Base-by-base conservation (phyloP, 2,797 vertebrate genomes). In the Neosilurus mollespiculum region DNA sequence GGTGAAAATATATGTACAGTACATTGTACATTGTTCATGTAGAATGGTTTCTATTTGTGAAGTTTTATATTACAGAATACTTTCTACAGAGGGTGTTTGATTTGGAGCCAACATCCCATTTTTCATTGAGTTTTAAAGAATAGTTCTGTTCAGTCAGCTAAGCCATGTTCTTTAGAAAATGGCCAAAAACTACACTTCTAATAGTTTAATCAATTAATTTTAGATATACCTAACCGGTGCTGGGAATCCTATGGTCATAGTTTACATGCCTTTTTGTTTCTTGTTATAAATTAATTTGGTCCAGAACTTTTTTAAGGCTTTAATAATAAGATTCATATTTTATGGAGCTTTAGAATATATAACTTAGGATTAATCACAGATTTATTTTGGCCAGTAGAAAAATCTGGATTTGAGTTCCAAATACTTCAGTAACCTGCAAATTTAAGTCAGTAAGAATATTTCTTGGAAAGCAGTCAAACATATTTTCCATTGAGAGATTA, bases 311-410 rank as follows among this genome's bases (percentile, higher is more conserved):
- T 0, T 67, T 9, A 54, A 73, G 54, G 24, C 14, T 15, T 72
- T 49, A 14, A n/a, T 51, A 70, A 72, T 73, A 76, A 59, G 11
- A 77, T 61, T n/a, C 56, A 76, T 76, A 34, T 77, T 37, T 3
- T 1, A 15, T 14, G 54, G 16, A 8, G 56, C 56, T 61, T 77
- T 14, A 61, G 11, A 61, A 15, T 20, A n/a, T 43, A 61, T 61
- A 30, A 77, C 37, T 7, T 26, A 18, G 75, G 75, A 77, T 61
- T 30, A 15, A 73, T 73, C 12, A 77, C 56, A 77, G 30, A 43
- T 15, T n/a, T 22, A 76, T 76, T 37, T 59, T n/a, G 34, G 34
- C 59, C 7, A 9, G 58, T 11, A 43, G 6, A 61, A n/a, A 61
- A 20, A n/a, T 77, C 37, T 77, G 56, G 56, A 59, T 37, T 76